Evolutionary conservation across 2,888 invertebrate genomes (phyloP), one percentile per base, ranked within the genome.

Genomic region (Tipula confusa): DNA sequence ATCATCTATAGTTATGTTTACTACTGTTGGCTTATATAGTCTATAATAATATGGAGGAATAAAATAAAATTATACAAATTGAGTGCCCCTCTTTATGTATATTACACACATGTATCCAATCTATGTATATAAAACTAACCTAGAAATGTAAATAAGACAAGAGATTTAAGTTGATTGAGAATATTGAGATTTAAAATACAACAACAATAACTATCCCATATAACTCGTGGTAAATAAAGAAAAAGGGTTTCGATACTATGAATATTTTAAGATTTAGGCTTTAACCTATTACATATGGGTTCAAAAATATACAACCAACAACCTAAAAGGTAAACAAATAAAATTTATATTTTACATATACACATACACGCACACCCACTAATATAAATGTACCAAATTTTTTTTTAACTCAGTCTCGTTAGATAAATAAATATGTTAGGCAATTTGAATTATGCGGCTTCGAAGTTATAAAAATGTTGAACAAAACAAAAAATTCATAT

Each of bases 1-100:
- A 24, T 24, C 64, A 24, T 64, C n/a, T n/a, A 24, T 64, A 24
- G 64, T 64, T 64, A 64, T 64, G 64, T 64, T 64, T 64, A 24
- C 24, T 64, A 24, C 24, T 64, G 64, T 18, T 64, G 24, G 64
- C 64, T 24, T 24, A 64, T 24, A 64, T 24, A 24, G 4, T 15
- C 6, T 36, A 36, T 36, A 6, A 36, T 36, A 36, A 36, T 36
- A 36, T 36, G 36, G 36, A 5, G 15, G 9, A 64, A 64, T 24
- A 64, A 64, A 64, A 43, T 43, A 64, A 64, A 64, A 24, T 64
- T 24, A 64, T 64, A 64, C 64, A 64, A 64, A 64, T 64, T 64
- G 64, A 64, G 24, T 64, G 64, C 64, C 24, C 64, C 64, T 64
- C 24, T 64, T 18, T 18, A 64, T 64, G 9, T 24, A 0, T 64